phyloP scores from a whole-genome alignment of 1,140 invertebrate genomes.

The Atta cephalotes region DNA sequence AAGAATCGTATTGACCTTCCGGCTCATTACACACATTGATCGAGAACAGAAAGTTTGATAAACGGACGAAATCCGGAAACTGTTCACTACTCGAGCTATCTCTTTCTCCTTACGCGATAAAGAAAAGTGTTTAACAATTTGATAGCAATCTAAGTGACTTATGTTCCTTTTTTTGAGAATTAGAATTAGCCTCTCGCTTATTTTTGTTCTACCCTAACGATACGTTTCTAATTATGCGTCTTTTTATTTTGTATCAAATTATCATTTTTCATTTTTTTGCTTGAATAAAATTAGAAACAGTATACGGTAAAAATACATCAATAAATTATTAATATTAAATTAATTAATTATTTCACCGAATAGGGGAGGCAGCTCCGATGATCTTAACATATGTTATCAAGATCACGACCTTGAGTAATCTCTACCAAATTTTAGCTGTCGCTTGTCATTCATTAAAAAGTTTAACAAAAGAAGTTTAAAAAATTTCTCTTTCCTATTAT shows the following conservation, averaged over 20 bases:
- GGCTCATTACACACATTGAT: conserved; percentile 36
- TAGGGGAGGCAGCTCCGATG: too few relatives aligned
- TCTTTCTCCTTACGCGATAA: not conserved
- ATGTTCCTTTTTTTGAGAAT: conserved; percentile 40
- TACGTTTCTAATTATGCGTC: not conserved
- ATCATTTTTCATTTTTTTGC: not conserved
- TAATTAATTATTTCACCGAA: not conserved
- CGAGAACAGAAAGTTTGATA: not conserved
- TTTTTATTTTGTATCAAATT: not conserved
- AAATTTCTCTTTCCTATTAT: too few relatives aligned
- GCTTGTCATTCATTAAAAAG: too few relatives aligned
- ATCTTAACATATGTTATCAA: too few relatives aligned
- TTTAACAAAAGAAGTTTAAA: too few relatives aligned
- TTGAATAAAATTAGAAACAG: not conserved
- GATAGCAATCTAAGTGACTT: conserved; percentile 57
- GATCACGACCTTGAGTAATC: too few relatives aligned
- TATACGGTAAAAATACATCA: not conserved
- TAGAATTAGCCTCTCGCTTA: not conserved
- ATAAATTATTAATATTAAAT: conserved; percentile 3
- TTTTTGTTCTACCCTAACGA: not conserved
- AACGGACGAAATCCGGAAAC: conserved; percentile 17
- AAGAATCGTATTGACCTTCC: conserved; percentile 19
- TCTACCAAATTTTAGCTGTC: too few relatives aligned
- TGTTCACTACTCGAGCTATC: conserved; percentile 30
- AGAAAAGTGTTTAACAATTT: conserved; percentile 34